Evolutionary conservation across 2,113 vertebrate genomes (phyloP).

Genomic region (Archocentrus centrarchus): DNA sequence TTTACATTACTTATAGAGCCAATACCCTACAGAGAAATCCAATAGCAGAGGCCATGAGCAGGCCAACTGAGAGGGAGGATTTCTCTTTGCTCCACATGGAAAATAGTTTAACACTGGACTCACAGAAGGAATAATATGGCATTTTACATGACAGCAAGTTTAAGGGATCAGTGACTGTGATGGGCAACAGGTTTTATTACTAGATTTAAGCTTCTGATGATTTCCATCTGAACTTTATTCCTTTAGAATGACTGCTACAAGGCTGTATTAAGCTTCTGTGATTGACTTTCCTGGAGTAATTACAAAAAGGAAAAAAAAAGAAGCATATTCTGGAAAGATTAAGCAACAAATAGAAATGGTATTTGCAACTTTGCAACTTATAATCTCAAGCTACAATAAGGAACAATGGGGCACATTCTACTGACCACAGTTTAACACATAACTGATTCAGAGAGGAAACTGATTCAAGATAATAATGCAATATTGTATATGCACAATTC

Average conservation of each 20-base stretch:
- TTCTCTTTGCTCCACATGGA: conserved; percentile 16
- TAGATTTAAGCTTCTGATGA: conserved; percentile 14
- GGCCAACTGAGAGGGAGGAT: not conserved
- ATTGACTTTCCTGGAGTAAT: conserved; percentile 17
- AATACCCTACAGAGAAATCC: conserved; percentile 28
- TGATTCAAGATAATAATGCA: not conserved
- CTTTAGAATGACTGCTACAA: conserved; percentile 15
- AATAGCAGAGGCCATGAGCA: conserved; percentile 15
- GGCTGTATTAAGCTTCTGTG: not conserved
- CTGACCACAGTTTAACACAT: not conserved
- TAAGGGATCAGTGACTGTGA: conserved; percentile 33
- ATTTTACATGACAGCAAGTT: conserved; percentile 39
- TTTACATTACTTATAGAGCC: conserved; percentile 29
- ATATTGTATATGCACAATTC: not conserved
- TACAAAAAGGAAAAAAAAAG: conserved; percentile 9
- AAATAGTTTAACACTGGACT: conserved; percentile 31
- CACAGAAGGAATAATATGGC: conserved; percentile 17
- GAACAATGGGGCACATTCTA: not conserved
- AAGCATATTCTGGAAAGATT: conserved; percentile 27
- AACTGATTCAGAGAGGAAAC: not conserved
- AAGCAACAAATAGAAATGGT: not conserved
- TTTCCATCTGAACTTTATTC: not conserved
- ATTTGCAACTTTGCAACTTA: conserved; percentile 9
- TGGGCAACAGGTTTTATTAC: conserved; percentile 23
- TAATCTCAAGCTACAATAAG: not conserved